Conservation (phyloP, 2,113 vertebrate genomes). For the Tautogolabrus adspersus region DNA sequence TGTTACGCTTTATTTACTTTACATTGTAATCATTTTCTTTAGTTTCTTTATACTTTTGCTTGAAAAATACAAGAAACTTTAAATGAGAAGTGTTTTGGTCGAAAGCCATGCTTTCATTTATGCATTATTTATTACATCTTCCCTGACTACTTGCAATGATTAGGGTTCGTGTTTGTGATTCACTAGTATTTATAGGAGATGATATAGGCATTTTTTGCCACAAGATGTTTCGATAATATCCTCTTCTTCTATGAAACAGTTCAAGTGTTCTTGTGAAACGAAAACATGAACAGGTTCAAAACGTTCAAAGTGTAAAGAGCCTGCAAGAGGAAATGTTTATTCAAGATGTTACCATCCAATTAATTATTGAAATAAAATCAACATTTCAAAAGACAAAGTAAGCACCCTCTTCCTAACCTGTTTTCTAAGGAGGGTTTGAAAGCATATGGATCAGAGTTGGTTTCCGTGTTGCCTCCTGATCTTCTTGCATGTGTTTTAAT, state of each 20-base stretch:
- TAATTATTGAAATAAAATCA: constrained; percentile 1
- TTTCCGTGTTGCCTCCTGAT: constrained; percentile 24
- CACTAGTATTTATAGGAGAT: no score
- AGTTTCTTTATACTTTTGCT: not conserved
- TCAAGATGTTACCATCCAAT: constrained; percentile 5
- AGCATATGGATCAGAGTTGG: not conserved
- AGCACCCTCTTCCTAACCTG: not conserved
- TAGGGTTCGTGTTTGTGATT: no score
- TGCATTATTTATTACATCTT: no score
- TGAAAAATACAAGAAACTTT: no score
- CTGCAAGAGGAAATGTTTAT: not conserved
- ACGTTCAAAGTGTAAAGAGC: constrained; percentile 11
- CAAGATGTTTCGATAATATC: not conserved
- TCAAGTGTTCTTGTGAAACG: not conserved
- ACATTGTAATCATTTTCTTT: not conserved
- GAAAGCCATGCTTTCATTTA: no score
- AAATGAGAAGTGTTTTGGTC: no score
- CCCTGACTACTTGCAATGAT: no score
- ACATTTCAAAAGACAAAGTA: constrained; percentile 13
- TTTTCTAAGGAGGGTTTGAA: constrained; percentile 12
- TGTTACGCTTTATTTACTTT: not conserved
- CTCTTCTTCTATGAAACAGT: not conserved
- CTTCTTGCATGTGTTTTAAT: constrained; percentile 47
- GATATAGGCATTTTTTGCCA: no score
- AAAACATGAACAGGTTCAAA: not conserved